Conservation (phyloP, 2,113 vertebrate species). For the Gila orcuttii region DNA sequence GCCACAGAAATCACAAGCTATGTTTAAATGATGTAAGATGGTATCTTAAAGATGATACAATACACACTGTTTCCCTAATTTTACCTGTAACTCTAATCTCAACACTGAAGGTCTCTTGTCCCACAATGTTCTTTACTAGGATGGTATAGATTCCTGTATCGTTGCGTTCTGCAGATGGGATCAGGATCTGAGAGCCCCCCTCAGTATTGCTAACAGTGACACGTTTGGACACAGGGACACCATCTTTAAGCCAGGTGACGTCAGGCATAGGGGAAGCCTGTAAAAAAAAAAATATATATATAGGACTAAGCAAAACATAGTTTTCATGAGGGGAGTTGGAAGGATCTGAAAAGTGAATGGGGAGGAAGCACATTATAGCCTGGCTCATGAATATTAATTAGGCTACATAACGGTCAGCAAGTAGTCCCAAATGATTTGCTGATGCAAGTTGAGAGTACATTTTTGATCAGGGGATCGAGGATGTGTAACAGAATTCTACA, state of each 20-base stretch:
- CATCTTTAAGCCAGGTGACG: constrained; percentile 88
- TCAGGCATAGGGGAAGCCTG: constrained; percentile 84
- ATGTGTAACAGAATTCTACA: background rate
- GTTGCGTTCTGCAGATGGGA: constrained; percentile 75
- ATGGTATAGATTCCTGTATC: constrained; percentile 84
- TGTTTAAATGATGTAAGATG: background rate
- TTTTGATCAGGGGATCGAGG: background rate
- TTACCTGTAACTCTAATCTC: constrained; percentile 86
- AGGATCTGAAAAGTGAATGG: background rate
- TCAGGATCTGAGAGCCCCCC: constrained; percentile 81
- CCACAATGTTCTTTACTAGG: constrained; percentile 75
- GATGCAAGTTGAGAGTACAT: background rate
- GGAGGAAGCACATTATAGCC: background rate
- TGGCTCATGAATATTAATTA: background rate
- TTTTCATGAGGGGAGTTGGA: background rate
- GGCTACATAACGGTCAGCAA: background rate
- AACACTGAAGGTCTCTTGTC: constrained; percentile 79
- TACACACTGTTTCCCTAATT: background rate
- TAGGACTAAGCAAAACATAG: background rate
- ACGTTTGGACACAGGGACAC: constrained; percentile 73
- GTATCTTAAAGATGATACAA: background rate
- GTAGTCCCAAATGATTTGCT: background rate
- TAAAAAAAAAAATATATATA: background rate
- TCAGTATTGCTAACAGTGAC: constrained; percentile 75
- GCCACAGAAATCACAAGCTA: background rate